Evolutionary conservation across 2,888 invertebrate species (phyloP).

Genomic region (Sesia apiformis): DNA sequence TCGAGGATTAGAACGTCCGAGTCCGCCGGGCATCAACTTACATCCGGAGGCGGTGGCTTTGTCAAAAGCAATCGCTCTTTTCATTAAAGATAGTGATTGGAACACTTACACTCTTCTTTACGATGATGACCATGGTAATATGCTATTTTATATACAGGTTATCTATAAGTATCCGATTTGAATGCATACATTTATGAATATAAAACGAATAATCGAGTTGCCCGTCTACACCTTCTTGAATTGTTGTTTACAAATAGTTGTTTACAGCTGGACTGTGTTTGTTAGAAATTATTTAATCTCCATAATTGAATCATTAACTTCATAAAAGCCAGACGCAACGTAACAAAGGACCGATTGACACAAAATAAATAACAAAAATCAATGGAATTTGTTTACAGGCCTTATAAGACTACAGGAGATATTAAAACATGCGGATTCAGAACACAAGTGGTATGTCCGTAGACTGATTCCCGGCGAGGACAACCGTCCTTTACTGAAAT

Average conservation of each 20-base stretch:
- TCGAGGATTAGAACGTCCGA: constrained; percentile 31
- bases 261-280: too few relatives aligned
- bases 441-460: constrained; percentile 79
- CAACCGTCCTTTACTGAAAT: constrained; percentile 82
- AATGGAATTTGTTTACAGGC: constrained; percentile 42
- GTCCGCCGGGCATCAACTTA: constrained; percentile 76
- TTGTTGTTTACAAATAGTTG: too few relatives aligned
- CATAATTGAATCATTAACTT: too few relatives aligned
- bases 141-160: not conserved
- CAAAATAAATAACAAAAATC: too few relatives aligned
- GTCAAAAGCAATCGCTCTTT: constrained; percentile 78
- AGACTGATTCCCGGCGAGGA: constrained; percentile 73
- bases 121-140: constrained; percentile 80
- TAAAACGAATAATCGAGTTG: too few relatives aligned
- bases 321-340: too few relatives aligned
- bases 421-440: constrained; percentile 80
- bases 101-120: constrained; percentile 84
- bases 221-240: too few relatives aligned
- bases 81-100: constrained; percentile 84
- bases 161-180: too few relatives aligned
- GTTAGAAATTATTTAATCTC: too few relatives aligned
- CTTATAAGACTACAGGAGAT: constrained; percentile 86
- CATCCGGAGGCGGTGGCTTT: constrained; percentile 82
- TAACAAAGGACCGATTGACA: too few relatives aligned
- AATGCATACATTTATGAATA: too few relatives aligned